These are phyloP conservation scores for Pelmatolapia mariae DNA, from an alignment of 2,113 vertebrate genomes.

Conservation along the genomic window DNA sequence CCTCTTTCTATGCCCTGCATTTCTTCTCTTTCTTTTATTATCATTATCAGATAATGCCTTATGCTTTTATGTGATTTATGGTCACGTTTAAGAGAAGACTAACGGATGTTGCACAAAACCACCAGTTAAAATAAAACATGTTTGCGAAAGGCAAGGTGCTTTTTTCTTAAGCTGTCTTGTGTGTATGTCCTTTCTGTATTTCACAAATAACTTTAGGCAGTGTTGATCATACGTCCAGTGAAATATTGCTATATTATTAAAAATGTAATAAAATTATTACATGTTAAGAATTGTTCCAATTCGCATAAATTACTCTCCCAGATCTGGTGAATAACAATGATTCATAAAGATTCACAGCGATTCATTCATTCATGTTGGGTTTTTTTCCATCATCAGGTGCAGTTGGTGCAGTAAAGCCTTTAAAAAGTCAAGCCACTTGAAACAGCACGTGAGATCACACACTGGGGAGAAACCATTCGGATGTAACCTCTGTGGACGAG, in stretches of 20 bases:
- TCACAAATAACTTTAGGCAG: neutral
- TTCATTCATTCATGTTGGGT: neutral
- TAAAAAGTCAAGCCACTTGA: constrained; percentile 97
- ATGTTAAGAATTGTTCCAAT: neutral
- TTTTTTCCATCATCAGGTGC: constrained; percentile 71
- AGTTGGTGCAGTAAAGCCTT: constrained; percentile 91
- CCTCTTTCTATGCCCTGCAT: neutral
- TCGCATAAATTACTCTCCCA: neutral
- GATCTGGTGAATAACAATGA: neutral
- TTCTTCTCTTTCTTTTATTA: neutral
- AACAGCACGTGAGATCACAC: constrained; percentile 95
- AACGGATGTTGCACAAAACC: neutral
- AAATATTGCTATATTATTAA: neutral
- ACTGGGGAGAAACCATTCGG: constrained; percentile 95
- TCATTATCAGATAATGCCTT: neutral
- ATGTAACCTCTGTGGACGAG: constrained; percentile 87
- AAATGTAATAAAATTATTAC: neutral
- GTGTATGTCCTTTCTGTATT: neutral
- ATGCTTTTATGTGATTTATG: neutral
- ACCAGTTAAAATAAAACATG: neutral
- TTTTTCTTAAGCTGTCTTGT: neutral
- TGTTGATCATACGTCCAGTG: neutral
- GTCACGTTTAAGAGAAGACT: neutral
- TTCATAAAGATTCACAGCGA: neutral
- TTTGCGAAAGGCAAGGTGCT: neutral